phyloP scores from a whole-genome alignment of 2,888 invertebrate genomes.

The Malachius bipustulatus region DNA sequence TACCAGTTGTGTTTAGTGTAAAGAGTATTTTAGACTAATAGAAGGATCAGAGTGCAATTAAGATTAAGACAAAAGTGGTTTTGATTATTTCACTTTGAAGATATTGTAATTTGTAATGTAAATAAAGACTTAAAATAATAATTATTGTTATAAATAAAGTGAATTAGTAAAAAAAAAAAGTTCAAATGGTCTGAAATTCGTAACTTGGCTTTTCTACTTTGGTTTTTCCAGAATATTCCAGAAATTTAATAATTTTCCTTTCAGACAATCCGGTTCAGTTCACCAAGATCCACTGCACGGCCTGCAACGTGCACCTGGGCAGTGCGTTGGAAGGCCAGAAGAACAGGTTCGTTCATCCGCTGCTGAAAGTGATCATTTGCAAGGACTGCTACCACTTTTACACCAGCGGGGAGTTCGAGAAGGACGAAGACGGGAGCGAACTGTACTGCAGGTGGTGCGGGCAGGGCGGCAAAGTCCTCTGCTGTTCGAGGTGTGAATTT shows the following conservation, averaged over 20 bases:
- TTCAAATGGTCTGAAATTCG: no score
- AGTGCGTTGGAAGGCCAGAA: slow-evolving; percentile 51
- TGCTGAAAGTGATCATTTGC: slow-evolving; percentile 60
- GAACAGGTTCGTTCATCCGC: slow-evolving; percentile 60
- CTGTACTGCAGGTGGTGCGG: slow-evolving; percentile 77
- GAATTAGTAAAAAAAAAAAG: no score
- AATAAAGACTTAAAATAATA: no score
- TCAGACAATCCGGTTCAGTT: slow-evolving; percentile 39
- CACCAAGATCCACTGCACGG: slow-evolving; percentile 57
- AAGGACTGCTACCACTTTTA: slow-evolving; percentile 64
- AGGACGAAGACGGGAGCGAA: slow-evolving; percentile 74
- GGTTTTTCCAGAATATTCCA: no score
- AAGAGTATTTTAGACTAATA: no score
- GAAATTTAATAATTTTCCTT: no score
- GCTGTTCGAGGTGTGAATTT: slow-evolving; percentile 62
- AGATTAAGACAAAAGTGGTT: slow-evolving; percentile 5
- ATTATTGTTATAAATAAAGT: slow-evolving; percentile 8
- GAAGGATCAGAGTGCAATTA: no score
- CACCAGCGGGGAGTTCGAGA: slow-evolving; percentile 69
- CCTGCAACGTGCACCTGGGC: slow-evolving; percentile 64
- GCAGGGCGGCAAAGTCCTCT: slow-evolving; percentile 58
- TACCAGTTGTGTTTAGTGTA: no score
- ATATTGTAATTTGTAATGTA: no score
- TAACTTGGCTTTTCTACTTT: no score
- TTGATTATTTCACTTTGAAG: no score